Evolutionary conservation across 2,113 vertebrate genomes (phyloP), one percentile per base, ranked within the genome.

Genomic region (Thamnaconus septentrionalis): DNA sequence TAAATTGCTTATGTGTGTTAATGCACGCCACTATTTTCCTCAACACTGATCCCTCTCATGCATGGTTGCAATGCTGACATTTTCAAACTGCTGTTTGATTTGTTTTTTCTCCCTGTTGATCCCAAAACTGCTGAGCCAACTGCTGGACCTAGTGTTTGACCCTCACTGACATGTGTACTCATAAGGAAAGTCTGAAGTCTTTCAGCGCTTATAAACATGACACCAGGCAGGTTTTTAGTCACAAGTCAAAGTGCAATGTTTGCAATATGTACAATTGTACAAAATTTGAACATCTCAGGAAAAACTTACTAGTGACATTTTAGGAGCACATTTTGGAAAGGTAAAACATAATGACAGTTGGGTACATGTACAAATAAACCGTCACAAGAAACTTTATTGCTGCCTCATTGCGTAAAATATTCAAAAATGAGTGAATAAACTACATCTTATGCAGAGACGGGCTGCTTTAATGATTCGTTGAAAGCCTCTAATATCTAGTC

Each of bases 231-330:
- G 12, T 62, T 82, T 71, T 66, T 76, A 78, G 69, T 77, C 45
- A 68, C 56, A 72, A 67, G 57, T 69, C 57, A 66, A 71, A 74
- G 64, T 74, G 59, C 63, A 76, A 70, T 70, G 61, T 69, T 70
- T 71, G 72, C 47, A 69, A 78, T 53, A 75, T 72, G 76, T 62
- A 79, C 61, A 69, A 56, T 9, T 56, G 59, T 46, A 66, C 43
- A 75, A 18, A 61, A 51, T 65, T 77, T 62, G 46, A 45, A 71
- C 59, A 84, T 75, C 71, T 75, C 5, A 56, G 9, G 42, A 63
- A 59, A 11, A 69, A 39, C 44, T 61, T 39, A 53, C 53, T 49
- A 65, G 48, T 61, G 48, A 5, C 56, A 59, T 10, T 65, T 53
- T 54, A 53, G 8, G 2, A 71, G 68, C 47, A 77, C 44, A 58